Evolutionary conservation across 2,888 invertebrate genomes (phyloP), one percentile per base, ranked within the genome.

Genomic region (Drymonia ruficornis): DNA sequence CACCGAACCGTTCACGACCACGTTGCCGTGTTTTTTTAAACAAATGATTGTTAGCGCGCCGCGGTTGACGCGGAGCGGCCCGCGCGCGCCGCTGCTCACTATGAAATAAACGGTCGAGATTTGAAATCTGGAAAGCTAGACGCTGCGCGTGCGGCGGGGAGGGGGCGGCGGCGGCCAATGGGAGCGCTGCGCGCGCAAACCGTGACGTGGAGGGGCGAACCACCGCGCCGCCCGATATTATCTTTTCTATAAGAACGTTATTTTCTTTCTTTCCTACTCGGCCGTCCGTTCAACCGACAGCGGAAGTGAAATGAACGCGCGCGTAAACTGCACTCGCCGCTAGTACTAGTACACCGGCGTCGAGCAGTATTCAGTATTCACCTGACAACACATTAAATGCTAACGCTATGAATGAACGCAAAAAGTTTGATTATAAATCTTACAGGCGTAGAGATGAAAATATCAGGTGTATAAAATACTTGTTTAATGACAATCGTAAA

Each of bases 41-140:
- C 78, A 78, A 74, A 79, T 61, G 60, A 67, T 71, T 72, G 66
- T 70, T 62, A 72, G 65, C 72, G 72, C 68, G 74, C 80, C 78
- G 81, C 81, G 71, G 46, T 63, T 59, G 50, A 57, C 74, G 70
- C 76, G 73, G 72, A 73, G 67, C 78, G 75, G 74, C 76, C 80
- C 88, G 86, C 80, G 77, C 87, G 74, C 81, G 75, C 65, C 83
- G 86, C 74, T 78, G 87, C 83, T 86, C 87, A 82, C 83, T 80
- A 83, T 83, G 86, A 90, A 93, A 92, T 93, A 93, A 92, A 92
- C 93, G 91, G 93, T 89, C 87, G 92, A 91, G 93, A 93, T 93
- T 93, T 93, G 80, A 93, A 93, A 92, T 91, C 89, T 88, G 86
- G 79, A 80, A 84, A 86, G 83, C 82, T 87, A 89, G 91, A 91